Percentiles rank a stretch among this genome's conserved stretches.
These are phyloP conservation scores for Ancistrus triradiatus DNA, from an alignment of 2,113 vertebrate species.

Conservation along the genomic window DNA sequence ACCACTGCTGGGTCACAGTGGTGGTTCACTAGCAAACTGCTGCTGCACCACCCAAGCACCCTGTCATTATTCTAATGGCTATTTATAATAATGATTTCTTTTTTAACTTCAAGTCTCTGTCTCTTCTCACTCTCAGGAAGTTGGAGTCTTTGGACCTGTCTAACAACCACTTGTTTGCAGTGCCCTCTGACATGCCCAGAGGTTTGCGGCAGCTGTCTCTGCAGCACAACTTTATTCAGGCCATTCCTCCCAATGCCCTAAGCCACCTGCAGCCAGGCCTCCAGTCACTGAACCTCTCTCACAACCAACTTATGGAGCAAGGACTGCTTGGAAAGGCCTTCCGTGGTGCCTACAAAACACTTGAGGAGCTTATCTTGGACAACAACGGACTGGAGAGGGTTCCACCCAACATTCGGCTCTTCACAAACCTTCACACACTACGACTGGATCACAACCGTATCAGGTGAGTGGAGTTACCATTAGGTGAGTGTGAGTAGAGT, in stretches of 20 bases:
- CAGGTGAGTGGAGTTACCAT: slow-evolving; percentile 51
- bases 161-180: slow-evolving; percentile 60
- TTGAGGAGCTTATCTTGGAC: slow-evolving; percentile 70
- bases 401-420: slow-evolving; percentile 67
- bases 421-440: slow-evolving; percentile 68
- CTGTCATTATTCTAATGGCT: too few species aligned
- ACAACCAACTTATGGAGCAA: slow-evolving; percentile 59
- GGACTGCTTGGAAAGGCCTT: slow-evolving; percentile 61
- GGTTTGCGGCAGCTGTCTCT: slow-evolving; percentile 62
- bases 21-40: too few species aligned
- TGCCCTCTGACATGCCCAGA: slow-evolving; percentile 66
- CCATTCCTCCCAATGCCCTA: slow-evolving; percentile 62
- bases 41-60: too few species aligned
- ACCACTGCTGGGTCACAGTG: too few species aligned
- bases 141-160: slow-evolving; percentile 72
- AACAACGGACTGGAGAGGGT: slow-evolving; percentile 68
- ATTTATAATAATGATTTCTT: too few species aligned
- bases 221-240: slow-evolving; percentile 69
- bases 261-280: slow-evolving; percentile 68
- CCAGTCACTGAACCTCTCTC: slow-evolving; percentile 66
- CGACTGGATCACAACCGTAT: slow-evolving; percentile 71
- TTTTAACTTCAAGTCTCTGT: too few species aligned
- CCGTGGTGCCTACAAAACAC: slow-evolving; percentile 65
- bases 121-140: slow-evolving; percentile 52
- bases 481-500: background rate